These are phyloP conservation scores for Aphelenchoides fujianensis DNA, from an alignment of 1,140 invertebrate species.

Conservation along the genomic window DNA sequence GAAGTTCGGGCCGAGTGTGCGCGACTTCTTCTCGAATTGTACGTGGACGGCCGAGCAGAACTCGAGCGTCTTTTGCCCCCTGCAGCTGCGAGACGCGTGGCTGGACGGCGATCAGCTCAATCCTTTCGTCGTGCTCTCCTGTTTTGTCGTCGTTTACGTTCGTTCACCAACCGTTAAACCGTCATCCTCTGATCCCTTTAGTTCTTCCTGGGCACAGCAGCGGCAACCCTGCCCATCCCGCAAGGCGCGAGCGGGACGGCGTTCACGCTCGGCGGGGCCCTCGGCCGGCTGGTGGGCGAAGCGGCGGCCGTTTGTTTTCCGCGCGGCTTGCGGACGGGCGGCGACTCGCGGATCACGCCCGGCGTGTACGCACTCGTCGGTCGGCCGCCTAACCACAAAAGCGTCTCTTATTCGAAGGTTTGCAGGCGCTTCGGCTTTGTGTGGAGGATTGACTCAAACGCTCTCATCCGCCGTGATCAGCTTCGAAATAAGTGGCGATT, in stretches of 20 bases:
- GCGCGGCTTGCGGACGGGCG: not conserved
- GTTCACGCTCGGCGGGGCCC: not conserved
- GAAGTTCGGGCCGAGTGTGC: not conserved
- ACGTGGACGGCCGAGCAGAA: not conserved
- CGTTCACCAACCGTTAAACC: not conserved
- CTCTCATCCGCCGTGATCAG: not conserved
- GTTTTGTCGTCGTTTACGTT: conserved; percentile 7
- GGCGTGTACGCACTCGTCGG: conserved; percentile 9
- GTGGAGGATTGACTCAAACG: conserved; percentile 3
- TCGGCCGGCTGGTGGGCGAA: conserved; percentile 12
- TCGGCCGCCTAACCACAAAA: not conserved
- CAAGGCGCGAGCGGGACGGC: not conserved
- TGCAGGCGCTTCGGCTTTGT: conserved; percentile 15
- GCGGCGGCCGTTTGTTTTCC: not conserved
- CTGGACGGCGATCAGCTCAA: not conserved
- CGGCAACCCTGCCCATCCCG: conserved; percentile 15
- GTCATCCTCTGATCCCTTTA: not conserved
- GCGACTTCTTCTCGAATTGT: conserved; percentile 14
- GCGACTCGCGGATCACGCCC: not conserved
- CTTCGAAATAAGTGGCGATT: conserved; percentile 14
- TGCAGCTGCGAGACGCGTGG: not conserved
- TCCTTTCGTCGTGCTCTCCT: not conserved
- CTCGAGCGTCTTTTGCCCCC: not conserved
- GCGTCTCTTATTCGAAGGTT: not conserved
- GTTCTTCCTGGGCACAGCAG: not conserved